Evolutionary conservation across 2,888 invertebrate genomes (phyloP), one percentile per base, ranked within the genome.

Genomic region (Neoaliturus tenellus): DNA sequence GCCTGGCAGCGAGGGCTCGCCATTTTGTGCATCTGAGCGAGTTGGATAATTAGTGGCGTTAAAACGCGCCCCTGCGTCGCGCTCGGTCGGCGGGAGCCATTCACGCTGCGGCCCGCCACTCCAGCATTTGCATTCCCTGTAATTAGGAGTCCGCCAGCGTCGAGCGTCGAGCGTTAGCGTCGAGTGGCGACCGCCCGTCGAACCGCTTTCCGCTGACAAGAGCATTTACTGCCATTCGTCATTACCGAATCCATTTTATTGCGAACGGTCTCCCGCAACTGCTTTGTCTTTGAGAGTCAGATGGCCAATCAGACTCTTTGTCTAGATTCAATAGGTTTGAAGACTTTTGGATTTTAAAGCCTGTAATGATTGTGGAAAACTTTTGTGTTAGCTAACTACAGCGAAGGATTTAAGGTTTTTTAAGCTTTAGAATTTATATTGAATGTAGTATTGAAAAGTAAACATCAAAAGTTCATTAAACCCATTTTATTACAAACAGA

Each of bases 171-270:
- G n/a, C n/a, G n/a, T n/a, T n/a, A n/a, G n/a, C n/a, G n/a, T n/a
- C n/a, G n/a, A n/a, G n/a, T n/a, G n/a, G n/a, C n/a, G n/a, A 51
- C 51, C 4, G 20, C 55, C 14, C 2, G 62, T n/a, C n/a, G n/a
- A n/a, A n/a, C n/a, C n/a, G 62, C 31, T 25, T 28, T 31, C 62
- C 62, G 62, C 62, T 62, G 62, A 62, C 62, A 62, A 62, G 62
- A 31, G 62, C 17, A 62, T 28, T 62, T 62, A 28, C 62, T 1
- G 31, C 17, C 28, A 62, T 62, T 62, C 62, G 62, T 62, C 62
- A 28, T 62, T 62, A 8, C 31, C 62, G 62, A 17, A 62, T 8
- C 62, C 62, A 62, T 62, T 62, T 62, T 62, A 62, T 62, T 17
- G 28, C 62, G 62, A 62, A 31, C 1, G 62, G 25, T 31, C 14